Conservation (phyloP, 2,888 invertebrate species). For the Protodeltote pygarga region DNA sequence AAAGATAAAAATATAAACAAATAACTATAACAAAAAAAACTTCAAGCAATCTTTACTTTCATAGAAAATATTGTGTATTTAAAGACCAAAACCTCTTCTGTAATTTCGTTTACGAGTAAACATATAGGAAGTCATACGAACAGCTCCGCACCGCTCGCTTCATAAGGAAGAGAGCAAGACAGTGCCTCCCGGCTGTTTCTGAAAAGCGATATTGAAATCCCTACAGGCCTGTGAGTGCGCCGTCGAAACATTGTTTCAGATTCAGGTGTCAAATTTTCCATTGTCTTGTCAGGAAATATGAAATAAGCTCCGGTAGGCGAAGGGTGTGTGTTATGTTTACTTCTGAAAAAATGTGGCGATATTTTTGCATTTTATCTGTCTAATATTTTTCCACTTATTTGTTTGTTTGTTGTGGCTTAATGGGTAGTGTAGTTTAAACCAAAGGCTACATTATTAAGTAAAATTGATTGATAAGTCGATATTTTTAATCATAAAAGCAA, state of each 20-base stretch:
- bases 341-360: too few species aligned
- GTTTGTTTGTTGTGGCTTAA: too few species aligned
- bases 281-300: constrained; percentile 55
- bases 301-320: constrained; percentile 41
- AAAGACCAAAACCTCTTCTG: not conserved
- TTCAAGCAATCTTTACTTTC: not conserved
- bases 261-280: constrained; percentile 63
- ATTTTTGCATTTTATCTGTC: not conserved
- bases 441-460: too few species aligned
- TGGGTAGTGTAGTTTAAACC: too few species aligned
- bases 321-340: constrained; percentile 11
- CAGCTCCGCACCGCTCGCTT: constrained; percentile 25
- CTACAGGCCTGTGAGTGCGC: constrained; percentile 41
- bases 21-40: not conserved
- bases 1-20: too few species aligned
- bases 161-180: constrained; percentile 34
- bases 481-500: too few species aligned
- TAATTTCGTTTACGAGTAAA: constrained; percentile 23
- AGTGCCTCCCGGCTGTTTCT: constrained; percentile 43
- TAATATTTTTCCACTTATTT: not conserved
- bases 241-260: constrained; percentile 48
- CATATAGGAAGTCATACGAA: constrained; percentile 23
- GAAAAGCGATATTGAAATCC: constrained; percentile 54
- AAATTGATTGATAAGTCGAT: too few species aligned
- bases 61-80: not conserved